Percentiles rank a stretch among this genome's conserved stretches.
Evolutionary conservation across 2,113 vertebrate genomes (phyloP).

Genomic region (Centropus unirufus): DNA sequence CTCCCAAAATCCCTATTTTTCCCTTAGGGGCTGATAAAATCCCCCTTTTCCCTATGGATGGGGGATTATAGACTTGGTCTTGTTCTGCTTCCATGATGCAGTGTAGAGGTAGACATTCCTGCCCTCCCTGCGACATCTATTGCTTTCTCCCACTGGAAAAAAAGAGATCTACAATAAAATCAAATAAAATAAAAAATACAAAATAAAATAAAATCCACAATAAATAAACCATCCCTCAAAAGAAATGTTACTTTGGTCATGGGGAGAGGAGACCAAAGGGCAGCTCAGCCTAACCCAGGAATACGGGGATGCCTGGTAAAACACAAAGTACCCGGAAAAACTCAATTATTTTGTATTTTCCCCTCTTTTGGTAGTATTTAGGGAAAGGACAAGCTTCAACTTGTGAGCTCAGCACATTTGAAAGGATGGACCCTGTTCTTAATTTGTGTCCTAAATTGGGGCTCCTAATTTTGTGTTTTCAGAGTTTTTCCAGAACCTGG

Average conservation of each 20-base stretch:
- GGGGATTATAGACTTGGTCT: fast-evolving
- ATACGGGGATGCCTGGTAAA: fast-evolving
- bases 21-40: not conserved
- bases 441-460: not conserved
- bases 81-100: fast-evolving
- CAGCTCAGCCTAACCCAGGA: not conserved
- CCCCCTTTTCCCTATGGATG: fast-evolving
- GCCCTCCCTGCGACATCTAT: not conserved
- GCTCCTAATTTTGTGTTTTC: not conserved
- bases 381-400: not conserved
- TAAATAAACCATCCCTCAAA: conserved; percentile 16
- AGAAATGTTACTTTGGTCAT: not conserved
- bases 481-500: not conserved
- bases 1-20: not conserved
- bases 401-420: fast-evolving
- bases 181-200: not conserved
- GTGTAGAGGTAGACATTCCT: fast-evolving
- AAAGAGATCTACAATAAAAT: not conserved
- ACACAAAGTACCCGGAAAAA: not conserved
- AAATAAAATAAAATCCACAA: not conserved
- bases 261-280: not conserved
- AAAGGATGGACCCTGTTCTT: not conserved
- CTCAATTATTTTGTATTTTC: not conserved
- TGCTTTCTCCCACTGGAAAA: not conserved
- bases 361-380: not conserved